Evolutionary conservation across 1,140 invertebrate genomes (phyloP).

Genomic region (Catajapyx aquilonaris): DNA sequence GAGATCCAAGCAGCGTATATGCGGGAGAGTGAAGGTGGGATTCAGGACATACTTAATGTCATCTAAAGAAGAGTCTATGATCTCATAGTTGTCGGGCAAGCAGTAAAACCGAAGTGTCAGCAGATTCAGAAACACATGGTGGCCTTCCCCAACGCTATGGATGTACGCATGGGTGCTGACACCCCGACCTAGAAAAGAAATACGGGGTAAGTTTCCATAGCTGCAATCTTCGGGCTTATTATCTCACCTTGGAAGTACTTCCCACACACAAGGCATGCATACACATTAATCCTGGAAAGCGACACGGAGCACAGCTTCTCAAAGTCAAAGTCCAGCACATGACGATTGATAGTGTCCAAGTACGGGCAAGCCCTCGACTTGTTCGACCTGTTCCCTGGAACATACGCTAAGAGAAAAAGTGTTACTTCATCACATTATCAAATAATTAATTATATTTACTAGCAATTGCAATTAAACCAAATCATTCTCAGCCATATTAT

Average conservation of each 20-base stretch:
- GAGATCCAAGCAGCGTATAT: conserved; percentile 60
- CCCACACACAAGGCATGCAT: conserved; percentile 98
- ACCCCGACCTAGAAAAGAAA: conserved; percentile 54
- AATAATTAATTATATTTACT: no score
- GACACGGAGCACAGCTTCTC: conserved; percentile 98
- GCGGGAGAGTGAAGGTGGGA: conserved; percentile 73
- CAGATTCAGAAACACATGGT: conserved; percentile 96
- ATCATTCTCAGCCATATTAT: no score
- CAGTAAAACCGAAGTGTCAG: conserved; percentile 97
- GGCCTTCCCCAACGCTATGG: conserved; percentile 88
- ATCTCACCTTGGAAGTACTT: conserved; percentile 84
- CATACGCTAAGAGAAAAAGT: no score
- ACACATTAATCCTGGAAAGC: conserved; percentile 95
- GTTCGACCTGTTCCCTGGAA: no score
- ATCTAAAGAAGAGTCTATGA: conserved; percentile 94
- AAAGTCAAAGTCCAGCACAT: conserved; percentile 98
- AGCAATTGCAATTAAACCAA: no score
- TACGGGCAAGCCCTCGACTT: conserved; percentile 62
- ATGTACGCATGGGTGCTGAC: conserved; percentile 97
- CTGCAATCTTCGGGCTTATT: no score
- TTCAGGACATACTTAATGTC: conserved; percentile 99
- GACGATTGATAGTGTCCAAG: conserved; percentile 88
- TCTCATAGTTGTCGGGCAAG: conserved; percentile 98
- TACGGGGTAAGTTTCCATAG: no score
- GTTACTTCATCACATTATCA: no score